These are phyloP conservation scores for Drosophila antonietae DNA, from an alignment of 2,888 invertebrate species.

Conservation along the genomic window DNA sequence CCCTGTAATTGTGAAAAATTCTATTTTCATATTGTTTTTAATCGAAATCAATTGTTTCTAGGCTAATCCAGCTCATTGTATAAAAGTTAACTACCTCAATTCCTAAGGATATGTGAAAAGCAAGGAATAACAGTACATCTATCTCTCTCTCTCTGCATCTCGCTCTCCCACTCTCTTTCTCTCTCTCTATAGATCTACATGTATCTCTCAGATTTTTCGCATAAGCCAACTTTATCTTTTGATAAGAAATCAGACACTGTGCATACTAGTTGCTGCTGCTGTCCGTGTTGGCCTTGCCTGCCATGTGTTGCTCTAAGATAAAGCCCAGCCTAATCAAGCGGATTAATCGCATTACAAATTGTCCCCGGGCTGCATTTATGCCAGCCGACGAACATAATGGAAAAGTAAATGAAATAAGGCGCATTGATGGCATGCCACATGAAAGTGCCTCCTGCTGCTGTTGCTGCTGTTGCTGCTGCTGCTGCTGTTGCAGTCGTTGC, in stretches of 20 bases:
- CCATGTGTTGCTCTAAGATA: slow-evolving; percentile 23
- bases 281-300: slow-evolving; percentile 31
- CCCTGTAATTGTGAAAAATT: not conserved
- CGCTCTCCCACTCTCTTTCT: no score
- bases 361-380: slow-evolving; percentile 59
- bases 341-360: slow-evolving; percentile 79
- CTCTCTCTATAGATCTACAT: not conserved
- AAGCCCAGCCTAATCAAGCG: slow-evolving; percentile 68
- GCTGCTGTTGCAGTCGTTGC: slow-evolving; percentile 30
- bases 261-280: not conserved
- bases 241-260: slow-evolving; percentile 1
- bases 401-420: slow-evolving; percentile 64
- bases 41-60: no score
- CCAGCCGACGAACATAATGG: slow-evolving; percentile 56
- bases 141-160: no score
- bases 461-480: not conserved
- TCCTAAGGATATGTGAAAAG: not conserved
- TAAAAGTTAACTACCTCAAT: not conserved
- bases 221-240: no score
- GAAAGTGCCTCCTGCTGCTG: slow-evolving; percentile 48
- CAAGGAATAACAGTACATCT: not conserved
- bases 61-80: no score
- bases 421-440: slow-evolving; percentile 67
- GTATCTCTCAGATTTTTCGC: not conserved
- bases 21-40: no score